Evolutionary conservation across 64 coral and sea anemone species (phyloP), one percentile per base, ranked within the genome.

Genomic region (Montipora capricornis): DNA sequence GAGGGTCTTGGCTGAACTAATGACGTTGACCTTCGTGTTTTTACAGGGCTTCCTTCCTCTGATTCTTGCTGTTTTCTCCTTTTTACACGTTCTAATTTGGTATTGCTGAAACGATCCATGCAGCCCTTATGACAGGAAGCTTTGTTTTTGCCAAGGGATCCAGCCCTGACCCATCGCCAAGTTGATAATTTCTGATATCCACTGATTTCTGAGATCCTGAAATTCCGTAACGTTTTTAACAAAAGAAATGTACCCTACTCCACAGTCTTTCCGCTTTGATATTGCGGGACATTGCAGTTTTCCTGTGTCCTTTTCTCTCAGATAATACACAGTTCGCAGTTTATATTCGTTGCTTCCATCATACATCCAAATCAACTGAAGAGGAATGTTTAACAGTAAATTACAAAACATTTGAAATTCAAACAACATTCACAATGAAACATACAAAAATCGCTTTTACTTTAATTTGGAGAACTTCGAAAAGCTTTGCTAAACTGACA

Each of bases 181-280:
- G 17, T 4, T 68, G 57, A 53, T 77, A 59, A 64, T 75, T 16
- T 49, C 88, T 74, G 6, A 89, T 0, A 75, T 20, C n/a, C 2
- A 19, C 46, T 66, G 49, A 8, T 47, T 22, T 12, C 22, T 24
- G 22, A 88, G 49, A 8, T 82, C 62, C 46, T 82, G 57, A 68
- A 94, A 94, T 80, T 47, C 55, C 55, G 50, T 46, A 5, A 37
- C 29, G 88, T 94, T 94, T 37, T 82, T 14, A 16, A 20, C 16
- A 76, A 94, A 94, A 47, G 78, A 82, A 17, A 68, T 75, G 80
- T 94, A 89, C 17, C 92, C 77, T 14, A 70, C 92, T 1, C 78
- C 77, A 71, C 44, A 67, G 74, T 94, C 92, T 46, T 89, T 94
- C 50, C 92, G 68, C 69, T 94, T 89, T 58, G 92, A 94, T 19